These are phyloP conservation scores for Bradypus variegatus DNA, from an alignment of 2,797 vertebrate genomes.

Conservation along the genomic window DNA sequence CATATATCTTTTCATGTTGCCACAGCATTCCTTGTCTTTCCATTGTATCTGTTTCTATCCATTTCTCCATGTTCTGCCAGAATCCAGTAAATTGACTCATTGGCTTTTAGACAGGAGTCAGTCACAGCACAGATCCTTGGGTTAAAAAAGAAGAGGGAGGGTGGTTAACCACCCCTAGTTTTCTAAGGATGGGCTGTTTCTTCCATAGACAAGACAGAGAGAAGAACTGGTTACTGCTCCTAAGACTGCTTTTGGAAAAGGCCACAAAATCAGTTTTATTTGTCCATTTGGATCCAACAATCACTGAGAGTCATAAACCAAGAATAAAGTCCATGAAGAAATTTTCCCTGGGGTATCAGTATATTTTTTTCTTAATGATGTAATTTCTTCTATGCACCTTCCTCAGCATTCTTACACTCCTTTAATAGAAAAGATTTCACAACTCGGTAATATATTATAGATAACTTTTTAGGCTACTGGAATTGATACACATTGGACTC, in stretches of 20 bases:
- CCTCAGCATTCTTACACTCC: neutral
- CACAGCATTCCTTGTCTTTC: neutral
- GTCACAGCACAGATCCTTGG: neutral
- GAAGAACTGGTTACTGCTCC: neutral
- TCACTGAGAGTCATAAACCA: neutral
- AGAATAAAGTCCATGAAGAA: neutral
- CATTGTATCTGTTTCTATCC: neutral
- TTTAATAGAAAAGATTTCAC: neutral
- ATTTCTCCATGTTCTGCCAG: neutral
- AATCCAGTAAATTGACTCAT: neutral
- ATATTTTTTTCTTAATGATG: neutral
- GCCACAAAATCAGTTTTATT: neutral
- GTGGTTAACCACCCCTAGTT: neutral
- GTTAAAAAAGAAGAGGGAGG: neutral
- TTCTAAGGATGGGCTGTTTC: neutral
- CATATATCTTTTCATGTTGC: neutral
- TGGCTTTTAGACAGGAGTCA: neutral
- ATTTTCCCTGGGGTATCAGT: neutral
- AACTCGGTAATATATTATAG: neutral
- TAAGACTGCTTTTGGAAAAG: neutral
- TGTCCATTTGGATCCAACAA: neutral
- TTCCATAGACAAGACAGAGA: neutral
- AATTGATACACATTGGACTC: neutral
- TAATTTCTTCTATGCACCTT: neutral
- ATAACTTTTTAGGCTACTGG: neutral